Evolutionary conservation across 2,888 invertebrate genomes (phyloP).

Genomic region (Sepiola atlantica): DNA sequence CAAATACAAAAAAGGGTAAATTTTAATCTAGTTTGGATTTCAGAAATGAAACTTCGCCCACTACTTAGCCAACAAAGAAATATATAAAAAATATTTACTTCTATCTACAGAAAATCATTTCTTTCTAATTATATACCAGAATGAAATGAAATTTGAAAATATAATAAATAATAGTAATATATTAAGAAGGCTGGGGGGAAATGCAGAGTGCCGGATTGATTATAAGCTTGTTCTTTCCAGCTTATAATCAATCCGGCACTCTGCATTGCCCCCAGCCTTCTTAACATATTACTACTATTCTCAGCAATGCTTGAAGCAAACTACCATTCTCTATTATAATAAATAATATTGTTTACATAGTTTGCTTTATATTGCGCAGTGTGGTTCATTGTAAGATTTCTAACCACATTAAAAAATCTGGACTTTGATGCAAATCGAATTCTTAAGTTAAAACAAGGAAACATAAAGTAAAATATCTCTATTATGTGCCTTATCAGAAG

Average conservation of each 20-base stretch:
- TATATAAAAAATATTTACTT: background rate
- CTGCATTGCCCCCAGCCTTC: too few relatives aligned
- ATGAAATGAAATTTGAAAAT: background rate
- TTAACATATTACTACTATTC: too few relatives aligned
- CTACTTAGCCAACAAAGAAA: conserved; percentile 32
- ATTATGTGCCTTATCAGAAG: background rate
- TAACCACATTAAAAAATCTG: background rate
- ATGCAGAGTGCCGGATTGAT: too few relatives aligned
- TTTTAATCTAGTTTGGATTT: background rate
- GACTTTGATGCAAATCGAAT: background rate
- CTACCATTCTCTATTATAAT: too few relatives aligned
- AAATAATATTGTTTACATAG: too few relatives aligned
- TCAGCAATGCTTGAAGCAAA: too few relatives aligned
- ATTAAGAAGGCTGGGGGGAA: background rate
- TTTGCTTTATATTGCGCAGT: background rate
- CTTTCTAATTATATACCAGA: background rate
- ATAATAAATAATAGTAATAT: background rate
- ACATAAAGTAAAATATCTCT: background rate
- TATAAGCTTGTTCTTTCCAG: too few relatives aligned
- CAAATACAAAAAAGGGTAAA: background rate
- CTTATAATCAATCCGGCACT: too few relatives aligned
- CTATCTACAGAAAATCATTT: background rate
- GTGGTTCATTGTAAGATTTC: background rate
- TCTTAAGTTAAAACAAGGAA: background rate
- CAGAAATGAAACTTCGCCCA: background rate